Evolutionary conservation across 2,888 invertebrate species (phyloP), one percentile per base, ranked within the genome.

Genomic region (Scaptodrosophila latifasciaeformis): DNA sequence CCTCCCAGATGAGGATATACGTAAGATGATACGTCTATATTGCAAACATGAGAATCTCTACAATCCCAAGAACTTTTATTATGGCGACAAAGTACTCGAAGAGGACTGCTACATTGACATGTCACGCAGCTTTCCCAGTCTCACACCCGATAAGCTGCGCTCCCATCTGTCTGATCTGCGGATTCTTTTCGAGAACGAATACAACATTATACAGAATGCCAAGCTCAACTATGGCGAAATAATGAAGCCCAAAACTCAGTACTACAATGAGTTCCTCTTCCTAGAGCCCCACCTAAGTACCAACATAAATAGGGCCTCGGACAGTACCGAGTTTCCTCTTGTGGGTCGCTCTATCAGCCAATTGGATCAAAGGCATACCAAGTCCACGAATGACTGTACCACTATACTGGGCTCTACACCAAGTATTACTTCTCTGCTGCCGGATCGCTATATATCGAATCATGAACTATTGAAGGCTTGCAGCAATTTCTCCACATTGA

Each of bases 201-300:
- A 67, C 4, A 45, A 31, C 1, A 40, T 53, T 1, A 64, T 75
- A 21, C 54, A 65, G n/a, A 52, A 19, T 1, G 56, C 53, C 0
- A 56, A 47, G 1, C 31, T 31, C 2, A 30, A 10, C 1, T 17
- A 40, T 12, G 58, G 55, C 0, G 37, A 59, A 5, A 21, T 37
- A 1, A 5, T 58, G 6, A 19, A 5, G 9, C 72, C 75, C 1
- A 44, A 63, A 0, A 62, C 66, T 5, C 46, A 51, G 12, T 78
- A 54, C 49, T 78, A 70, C 42, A 54, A 56, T 31, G 75, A 75
- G 29, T 62, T 78, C 15, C 19, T 62, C 1, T 75, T 75, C 18
- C 21, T 75, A 24, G 55, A 58, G n/a, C 78, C 75, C 1, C 56
- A 42, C 43, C 30, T 62, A 1, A n/a, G n/a, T n/a, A n/a, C n/a